Base-by-base conservation (phyloP, 2,113 vertebrate genomes). In the Colossoma macropomum region DNA sequence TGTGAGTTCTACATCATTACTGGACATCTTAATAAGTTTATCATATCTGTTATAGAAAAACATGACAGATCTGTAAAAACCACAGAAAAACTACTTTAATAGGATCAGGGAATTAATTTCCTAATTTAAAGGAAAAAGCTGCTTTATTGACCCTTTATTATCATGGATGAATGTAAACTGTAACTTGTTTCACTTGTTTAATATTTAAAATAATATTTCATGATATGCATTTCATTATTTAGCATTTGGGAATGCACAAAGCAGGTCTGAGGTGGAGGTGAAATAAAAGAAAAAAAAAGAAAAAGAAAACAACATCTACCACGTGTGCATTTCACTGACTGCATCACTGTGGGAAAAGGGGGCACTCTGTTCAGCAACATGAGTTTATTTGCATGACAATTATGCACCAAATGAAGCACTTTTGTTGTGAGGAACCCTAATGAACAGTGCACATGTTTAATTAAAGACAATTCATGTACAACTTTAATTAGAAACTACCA, bases 391-490 rank as follows among this genome's bases (percentile, higher is more conserved):
- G 79, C 81, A 84, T 80, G 77, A 83, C 84, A 86, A 82, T 81
- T 81, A 81, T 63, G 52, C 41, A 28, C 72, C 75, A 83, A 84
- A 81, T 81, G 70, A 84, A 72, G 75, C 70, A 77, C 79, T 86
- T 77, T 85, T 74, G 73, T 83, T 73, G 56, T 73, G 41, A 69
- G 63, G 74, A 87, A 77, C 82, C 82, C 79, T 82, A 85, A 85
- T 80, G 85, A 89, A 85, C 83, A 76, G 75, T 79, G 84, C 30
- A 68, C 83, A 62, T 68, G 87, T 85, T 85, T 89, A 87, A 87
- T 89, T 85, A 89, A 83, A 81, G 70, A 59, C 85, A 84, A 85
- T 89, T 81, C 81, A 81, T 84, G 86, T 80, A 81, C 84, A 81
- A 68, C 77, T 81, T 81, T 86, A 81, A 85, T 88, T 86, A 86